Conservation (phyloP, 92 coral and sea anemone genomes). For the Porites cylindrica region DNA sequence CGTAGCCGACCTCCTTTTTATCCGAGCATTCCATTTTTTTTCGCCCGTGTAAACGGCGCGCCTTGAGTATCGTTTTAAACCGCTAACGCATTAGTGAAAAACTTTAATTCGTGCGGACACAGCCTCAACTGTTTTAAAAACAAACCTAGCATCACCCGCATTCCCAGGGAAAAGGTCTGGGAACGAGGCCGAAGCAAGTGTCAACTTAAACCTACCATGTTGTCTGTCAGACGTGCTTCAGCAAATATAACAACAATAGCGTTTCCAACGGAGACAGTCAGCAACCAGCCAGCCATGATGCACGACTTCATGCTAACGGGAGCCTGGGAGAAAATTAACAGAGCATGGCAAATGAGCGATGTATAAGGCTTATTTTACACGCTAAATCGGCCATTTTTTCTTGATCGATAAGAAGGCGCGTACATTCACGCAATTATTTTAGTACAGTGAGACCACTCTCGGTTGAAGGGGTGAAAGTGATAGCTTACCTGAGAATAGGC, state of each 20-base stretch:
- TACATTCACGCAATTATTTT: background rate
- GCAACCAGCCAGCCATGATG: conserved; percentile 98
- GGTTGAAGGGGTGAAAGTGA: background rate
- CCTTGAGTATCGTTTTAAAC: too few relatives aligned
- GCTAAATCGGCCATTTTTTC: background rate
- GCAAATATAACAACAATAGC: conserved; percentile 97
- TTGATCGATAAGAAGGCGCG: background rate
- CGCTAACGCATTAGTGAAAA: too few relatives aligned
- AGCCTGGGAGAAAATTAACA: conserved; percentile 62
- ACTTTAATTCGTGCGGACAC: too few relatives aligned
- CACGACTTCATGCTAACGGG: conserved; percentile 99
- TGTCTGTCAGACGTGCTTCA: conserved; percentile 92
- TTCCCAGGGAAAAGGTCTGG: too few relatives aligned
- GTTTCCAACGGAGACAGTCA: conserved; percentile 97
- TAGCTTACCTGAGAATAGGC: conserved; percentile 95
- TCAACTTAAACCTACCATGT: conserved; percentile 81
- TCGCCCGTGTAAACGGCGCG: too few relatives aligned
- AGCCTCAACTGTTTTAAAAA: too few relatives aligned
- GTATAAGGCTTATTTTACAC: too few relatives aligned
- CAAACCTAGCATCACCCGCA: too few relatives aligned
- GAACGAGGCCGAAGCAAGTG: background rate
- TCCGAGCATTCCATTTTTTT: too few relatives aligned
- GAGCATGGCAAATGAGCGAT: too few relatives aligned
- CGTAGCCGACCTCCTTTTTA: too few relatives aligned
- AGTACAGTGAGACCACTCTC: background rate